Percentiles rank a stretch among this genome's conserved stretches.
Conservation (phyloP, 2,888 invertebrate species). For the Ecliptopera silaceata region DNA sequence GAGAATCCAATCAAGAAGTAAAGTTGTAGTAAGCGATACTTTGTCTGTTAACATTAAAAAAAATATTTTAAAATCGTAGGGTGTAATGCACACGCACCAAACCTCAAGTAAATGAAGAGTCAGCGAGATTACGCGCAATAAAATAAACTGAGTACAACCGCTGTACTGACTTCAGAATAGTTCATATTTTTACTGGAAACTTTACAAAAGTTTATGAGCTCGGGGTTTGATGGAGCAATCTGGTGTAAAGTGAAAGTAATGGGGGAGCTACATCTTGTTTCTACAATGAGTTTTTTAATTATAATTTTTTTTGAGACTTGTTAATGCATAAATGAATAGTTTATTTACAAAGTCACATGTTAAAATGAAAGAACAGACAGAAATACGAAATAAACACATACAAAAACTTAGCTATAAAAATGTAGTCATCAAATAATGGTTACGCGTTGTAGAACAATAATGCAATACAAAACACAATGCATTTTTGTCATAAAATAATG, state of each 20-base stretch:
- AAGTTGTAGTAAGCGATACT: too few relatives aligned
- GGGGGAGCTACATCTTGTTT: slow-evolving; percentile 14
- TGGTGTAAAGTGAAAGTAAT: slow-evolving; percentile 21
- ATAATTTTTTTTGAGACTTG: not conserved
- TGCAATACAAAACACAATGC: too few relatives aligned
- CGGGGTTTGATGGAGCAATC: slow-evolving; percentile 26
- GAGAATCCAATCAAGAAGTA: too few relatives aligned
- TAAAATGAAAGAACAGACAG: too few relatives aligned
- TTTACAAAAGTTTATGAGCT: slow-evolving; percentile 21
- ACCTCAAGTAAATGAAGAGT: slow-evolving; percentile 30
- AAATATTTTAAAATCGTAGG: not conserved
- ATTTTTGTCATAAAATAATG: too few relatives aligned
- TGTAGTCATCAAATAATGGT: too few relatives aligned
- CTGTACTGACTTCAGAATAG: slow-evolving; percentile 25
- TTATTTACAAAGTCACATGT: too few relatives aligned
- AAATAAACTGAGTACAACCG: slow-evolving; percentile 30
- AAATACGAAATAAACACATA: too few relatives aligned
- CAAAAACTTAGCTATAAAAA: too few relatives aligned
- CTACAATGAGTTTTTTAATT: slow-evolving; percentile 15
- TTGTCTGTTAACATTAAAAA: too few relatives aligned
- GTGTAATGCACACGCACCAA: slow-evolving; percentile 10
- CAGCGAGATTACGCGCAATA: slow-evolving; percentile 36
- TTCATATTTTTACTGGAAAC: slow-evolving; percentile 31
- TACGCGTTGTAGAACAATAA: too few relatives aligned
- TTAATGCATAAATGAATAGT: too few relatives aligned